Conservation (phyloP, 2,113 vertebrate species). For the Ursus arctos region DNA sequence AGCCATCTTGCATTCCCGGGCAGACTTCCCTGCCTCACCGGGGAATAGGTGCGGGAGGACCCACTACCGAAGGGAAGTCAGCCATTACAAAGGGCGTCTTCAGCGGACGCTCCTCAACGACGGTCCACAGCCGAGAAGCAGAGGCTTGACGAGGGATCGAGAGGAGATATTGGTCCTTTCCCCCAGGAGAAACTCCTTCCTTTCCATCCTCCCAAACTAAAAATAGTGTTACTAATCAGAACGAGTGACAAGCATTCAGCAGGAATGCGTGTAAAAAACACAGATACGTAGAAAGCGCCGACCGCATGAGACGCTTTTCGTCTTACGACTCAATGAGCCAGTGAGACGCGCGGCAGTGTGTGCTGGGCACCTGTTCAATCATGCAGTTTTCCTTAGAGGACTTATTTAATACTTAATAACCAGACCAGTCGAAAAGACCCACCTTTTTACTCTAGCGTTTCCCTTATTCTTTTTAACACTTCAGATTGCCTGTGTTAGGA, state of each 20-base stretch:
- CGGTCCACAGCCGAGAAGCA: background rate
- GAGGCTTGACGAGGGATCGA: background rate
- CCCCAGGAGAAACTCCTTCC: background rate
- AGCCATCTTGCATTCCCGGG: background rate
- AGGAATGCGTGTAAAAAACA: background rate
- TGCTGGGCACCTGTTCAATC: background rate
- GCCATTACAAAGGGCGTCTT: background rate
- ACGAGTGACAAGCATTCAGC: background rate
- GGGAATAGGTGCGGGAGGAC: background rate
- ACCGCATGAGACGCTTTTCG: background rate
- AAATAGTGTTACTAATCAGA: background rate
- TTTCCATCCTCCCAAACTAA: background rate
- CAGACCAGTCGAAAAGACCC: background rate
- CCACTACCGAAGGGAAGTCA: background rate
- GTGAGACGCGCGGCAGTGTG: fast-evolving
- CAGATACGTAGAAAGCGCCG: background rate
- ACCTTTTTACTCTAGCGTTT: background rate
- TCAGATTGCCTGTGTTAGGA: background rate
- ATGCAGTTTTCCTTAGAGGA: background rate
- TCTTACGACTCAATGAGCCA: background rate
- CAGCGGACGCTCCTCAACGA: background rate
- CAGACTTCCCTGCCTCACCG: background rate
- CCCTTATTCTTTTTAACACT: background rate
- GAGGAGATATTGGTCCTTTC: background rate
- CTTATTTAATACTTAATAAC: background rate